Percentiles rank a stretch among this genome's conserved stretches.
Evolutionary conservation across 2,888 invertebrate species (phyloP).

Genomic region (Latheticus oryzae): DNA sequence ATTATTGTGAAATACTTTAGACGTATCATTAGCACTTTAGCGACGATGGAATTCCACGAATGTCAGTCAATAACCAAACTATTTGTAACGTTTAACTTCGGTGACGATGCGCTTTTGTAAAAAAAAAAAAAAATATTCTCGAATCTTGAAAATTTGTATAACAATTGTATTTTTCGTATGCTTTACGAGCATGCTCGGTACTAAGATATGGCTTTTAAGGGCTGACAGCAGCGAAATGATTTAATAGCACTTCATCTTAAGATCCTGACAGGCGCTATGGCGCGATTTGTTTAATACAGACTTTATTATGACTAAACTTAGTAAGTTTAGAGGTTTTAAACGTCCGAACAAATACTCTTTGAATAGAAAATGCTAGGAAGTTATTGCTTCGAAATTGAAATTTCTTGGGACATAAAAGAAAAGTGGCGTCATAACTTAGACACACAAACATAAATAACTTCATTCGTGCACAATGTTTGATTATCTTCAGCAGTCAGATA

Average conservation of each 20-base stretch:
- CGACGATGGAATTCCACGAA: slow-evolving; percentile 24
- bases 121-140: too few relatives aligned
- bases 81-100: slow-evolving; percentile 32
- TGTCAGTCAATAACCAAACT: slow-evolving; percentile 10
- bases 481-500: slow-evolving; percentile 7
- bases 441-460: slow-evolving; percentile 10
- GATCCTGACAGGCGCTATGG: slow-evolving; percentile 21
- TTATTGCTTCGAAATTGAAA: slow-evolving; percentile 34
- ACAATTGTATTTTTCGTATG: not conserved
- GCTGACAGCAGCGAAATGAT: slow-evolving; percentile 20
- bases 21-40: slow-evolving; percentile 53
- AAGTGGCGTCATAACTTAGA: slow-evolving; percentile 18
- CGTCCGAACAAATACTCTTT: slow-evolving; percentile 12
- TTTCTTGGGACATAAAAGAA: slow-evolving; percentile 19
- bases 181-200: slow-evolving; percentile 9
- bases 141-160: too few relatives aligned
- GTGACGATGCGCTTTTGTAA: slow-evolving; percentile 25
- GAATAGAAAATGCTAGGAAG: slow-evolving; percentile 12
- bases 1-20: slow-evolving; percentile 55
- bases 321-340: slow-evolving; percentile 33
- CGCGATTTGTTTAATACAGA: slow-evolving; percentile 19
- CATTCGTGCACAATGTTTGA: slow-evolving; percentile 30
- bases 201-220: slow-evolving; percentile 27
- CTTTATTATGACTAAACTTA: slow-evolving; percentile 23
- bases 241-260: slow-evolving; percentile 30